These are phyloP conservation scores for Eupithecia tripunctaria DNA, from an alignment of 2,888 invertebrate species.

Conservation along the genomic window DNA sequence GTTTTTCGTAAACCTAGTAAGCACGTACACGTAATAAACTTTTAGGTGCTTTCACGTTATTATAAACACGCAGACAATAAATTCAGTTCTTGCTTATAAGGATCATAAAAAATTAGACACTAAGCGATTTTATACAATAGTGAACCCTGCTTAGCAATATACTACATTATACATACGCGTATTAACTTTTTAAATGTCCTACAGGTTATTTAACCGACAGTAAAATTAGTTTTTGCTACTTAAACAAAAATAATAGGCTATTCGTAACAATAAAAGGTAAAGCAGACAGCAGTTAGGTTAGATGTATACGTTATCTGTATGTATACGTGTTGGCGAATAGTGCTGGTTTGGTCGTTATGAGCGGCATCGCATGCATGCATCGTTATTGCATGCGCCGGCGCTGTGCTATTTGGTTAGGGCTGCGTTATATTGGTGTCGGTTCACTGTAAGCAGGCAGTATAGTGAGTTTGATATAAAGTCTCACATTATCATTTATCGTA, in stretches of 20 bases:
- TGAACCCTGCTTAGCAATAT: no score
- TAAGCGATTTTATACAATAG: no score
- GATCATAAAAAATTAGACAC: no score
- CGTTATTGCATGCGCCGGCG: constrained; percentile 43
- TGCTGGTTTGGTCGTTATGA: constrained; percentile 28
- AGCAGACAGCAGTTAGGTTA: not conserved
- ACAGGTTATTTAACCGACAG: not conserved
- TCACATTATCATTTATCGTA: no score
- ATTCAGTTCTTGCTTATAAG: no score
- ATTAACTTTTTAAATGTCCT: not conserved
- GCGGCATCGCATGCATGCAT: constrained; percentile 39
- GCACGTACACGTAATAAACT: no score
- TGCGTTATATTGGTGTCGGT: constrained; percentile 11
- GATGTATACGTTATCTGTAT: not conserved
- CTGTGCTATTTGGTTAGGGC: constrained; percentile 20
- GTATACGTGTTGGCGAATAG: constrained; percentile 20
- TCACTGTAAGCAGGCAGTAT: not conserved
- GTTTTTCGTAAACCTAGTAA: no score
- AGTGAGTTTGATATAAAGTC: no score
- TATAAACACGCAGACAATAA: no score
- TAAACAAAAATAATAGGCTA: not conserved
- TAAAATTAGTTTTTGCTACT: not conserved
- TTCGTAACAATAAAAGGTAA: not conserved
- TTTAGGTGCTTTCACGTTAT: no score
- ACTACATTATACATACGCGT: not conserved